Conservation (phyloP, 2,113 vertebrate species). For the Psammodynastes pulverulentus region DNA sequence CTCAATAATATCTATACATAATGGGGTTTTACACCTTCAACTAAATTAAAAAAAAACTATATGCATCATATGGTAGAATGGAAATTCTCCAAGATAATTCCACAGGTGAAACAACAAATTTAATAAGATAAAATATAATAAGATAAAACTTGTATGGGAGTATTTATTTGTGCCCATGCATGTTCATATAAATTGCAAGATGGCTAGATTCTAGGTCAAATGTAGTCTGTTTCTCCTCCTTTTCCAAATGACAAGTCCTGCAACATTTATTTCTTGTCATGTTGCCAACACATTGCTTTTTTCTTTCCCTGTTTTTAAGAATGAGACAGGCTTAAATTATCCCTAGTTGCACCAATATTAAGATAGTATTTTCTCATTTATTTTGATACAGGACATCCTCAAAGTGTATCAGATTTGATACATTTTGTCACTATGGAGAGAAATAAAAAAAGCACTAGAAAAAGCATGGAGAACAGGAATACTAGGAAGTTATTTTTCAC, state of each 20-base stretch:
- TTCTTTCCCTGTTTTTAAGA: neutral
- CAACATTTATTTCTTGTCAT: neutral
- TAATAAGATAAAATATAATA: too few relatives aligned
- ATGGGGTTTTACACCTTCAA: neutral
- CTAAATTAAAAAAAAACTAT: neutral
- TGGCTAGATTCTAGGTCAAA: neutral
- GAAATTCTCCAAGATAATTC: slow-evolving; percentile 4
- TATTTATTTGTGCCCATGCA: neutral
- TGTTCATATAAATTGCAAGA: neutral
- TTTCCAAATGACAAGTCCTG: neutral
- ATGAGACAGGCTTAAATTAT: neutral
- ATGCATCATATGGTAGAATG: neutral
- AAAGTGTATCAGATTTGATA: neutral
- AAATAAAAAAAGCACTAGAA: neutral
- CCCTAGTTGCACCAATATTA: neutral
- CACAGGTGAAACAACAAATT: slow-evolving; percentile 29
- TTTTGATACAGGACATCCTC: neutral
- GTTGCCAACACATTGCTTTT: neutral
- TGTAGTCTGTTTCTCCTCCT: neutral
- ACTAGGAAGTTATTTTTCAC: neutral
- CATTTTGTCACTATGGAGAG: neutral
- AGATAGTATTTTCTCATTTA: neutral
- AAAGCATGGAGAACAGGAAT: neutral
- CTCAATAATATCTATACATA: neutral
- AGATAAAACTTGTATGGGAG: slow-evolving; percentile 8